Conservation (phyloP, 2,888 invertebrate genomes). For the Gasteruption jaculator region DNA sequence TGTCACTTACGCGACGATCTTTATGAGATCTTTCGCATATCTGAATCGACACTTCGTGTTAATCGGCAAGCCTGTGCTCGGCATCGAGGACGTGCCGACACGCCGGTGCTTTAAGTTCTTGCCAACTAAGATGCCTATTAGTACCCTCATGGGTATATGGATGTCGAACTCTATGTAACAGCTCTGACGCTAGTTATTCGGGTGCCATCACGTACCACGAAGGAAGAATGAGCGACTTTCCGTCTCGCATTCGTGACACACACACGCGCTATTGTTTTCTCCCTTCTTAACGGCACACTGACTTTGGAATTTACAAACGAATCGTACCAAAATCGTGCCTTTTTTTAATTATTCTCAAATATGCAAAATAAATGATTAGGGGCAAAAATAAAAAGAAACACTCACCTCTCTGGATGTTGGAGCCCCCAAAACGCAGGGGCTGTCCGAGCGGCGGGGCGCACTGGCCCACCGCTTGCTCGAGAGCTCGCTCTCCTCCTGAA, state of each 20-base stretch:
- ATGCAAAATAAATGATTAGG: neutral
- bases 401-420: slow-evolving; percentile 50
- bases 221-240: slow-evolving; percentile 34
- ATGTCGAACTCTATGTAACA: slow-evolving; percentile 15
- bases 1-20: too few species aligned
- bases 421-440: slow-evolving; percentile 50
- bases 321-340: neutral
- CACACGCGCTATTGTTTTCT: slow-evolving; percentile 18
- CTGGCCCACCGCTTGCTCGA: slow-evolving; percentile 66
- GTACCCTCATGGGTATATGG: slow-evolving; percentile 18
- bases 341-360: neutral
- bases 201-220: slow-evolving; percentile 41
- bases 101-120: slow-evolving; percentile 25
- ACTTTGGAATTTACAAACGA: slow-evolving; percentile 1
- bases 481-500: slow-evolving; percentile 68
- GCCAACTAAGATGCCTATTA: slow-evolving; percentile 29
- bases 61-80: slow-evolving; percentile 19
- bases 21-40: slow-evolving; percentile 27
- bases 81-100: slow-evolving; percentile 30
- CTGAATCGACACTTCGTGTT: slow-evolving; percentile 35
- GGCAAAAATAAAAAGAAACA: slow-evolving; percentile 8
- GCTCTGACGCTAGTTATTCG: slow-evolving; percentile 29
- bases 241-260: slow-evolving; percentile 32
- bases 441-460: slow-evolving; percentile 62
- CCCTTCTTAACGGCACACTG: slow-evolving; percentile 20